Evolutionary conservation across 53 echinoderm and acorn worm genomes (phyloP).

Genomic region (Patiria pectinifera): DNA sequence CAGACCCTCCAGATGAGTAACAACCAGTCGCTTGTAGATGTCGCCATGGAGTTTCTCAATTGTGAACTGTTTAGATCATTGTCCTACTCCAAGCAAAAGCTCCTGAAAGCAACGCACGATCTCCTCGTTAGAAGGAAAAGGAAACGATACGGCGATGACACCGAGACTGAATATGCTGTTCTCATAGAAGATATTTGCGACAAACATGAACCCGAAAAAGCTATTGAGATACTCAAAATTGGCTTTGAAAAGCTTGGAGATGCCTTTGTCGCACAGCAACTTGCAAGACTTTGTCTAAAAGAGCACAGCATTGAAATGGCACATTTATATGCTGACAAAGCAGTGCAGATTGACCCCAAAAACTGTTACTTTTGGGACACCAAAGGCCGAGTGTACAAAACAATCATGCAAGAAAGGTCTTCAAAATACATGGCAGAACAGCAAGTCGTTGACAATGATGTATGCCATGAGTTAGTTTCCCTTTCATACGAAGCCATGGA

Average conservation of each 20-base stretch:
- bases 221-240: slow-evolving; percentile 20
- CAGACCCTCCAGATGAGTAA: slow-evolving; percentile 44
- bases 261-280: slow-evolving; percentile 52
- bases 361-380: slow-evolving; percentile 52
- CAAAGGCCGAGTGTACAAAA: slow-evolving; percentile 48
- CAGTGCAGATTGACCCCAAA: slow-evolving; percentile 16
- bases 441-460: neutral
- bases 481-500: slow-evolving; percentile 45
- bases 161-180: slow-evolving; percentile 72
- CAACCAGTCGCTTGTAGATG: slow-evolving; percentile 48
- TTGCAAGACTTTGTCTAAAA: slow-evolving; percentile 41
- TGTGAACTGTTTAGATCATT: slow-evolving; percentile 56
- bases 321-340: slow-evolving; percentile 40
- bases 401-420: neutral
- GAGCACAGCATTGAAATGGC: slow-evolving; percentile 35
- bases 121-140: slow-evolving; percentile 70
- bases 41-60: slow-evolving; percentile 58
- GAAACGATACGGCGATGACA: slow-evolving; percentile 48
- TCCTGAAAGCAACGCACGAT: slow-evolving; percentile 41
- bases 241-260: slow-evolving; percentile 52
- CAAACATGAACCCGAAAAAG: neutral
- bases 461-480: slow-evolving; percentile 6
- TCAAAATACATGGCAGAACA: neutral
- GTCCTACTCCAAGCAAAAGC: slow-evolving; percentile 22
- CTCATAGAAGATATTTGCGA: slow-evolving; percentile 65